Conservation (phyloP, 30 jellyfish, hydroid and myxozoan species). For the Phacellophora camtschatica region DNA sequence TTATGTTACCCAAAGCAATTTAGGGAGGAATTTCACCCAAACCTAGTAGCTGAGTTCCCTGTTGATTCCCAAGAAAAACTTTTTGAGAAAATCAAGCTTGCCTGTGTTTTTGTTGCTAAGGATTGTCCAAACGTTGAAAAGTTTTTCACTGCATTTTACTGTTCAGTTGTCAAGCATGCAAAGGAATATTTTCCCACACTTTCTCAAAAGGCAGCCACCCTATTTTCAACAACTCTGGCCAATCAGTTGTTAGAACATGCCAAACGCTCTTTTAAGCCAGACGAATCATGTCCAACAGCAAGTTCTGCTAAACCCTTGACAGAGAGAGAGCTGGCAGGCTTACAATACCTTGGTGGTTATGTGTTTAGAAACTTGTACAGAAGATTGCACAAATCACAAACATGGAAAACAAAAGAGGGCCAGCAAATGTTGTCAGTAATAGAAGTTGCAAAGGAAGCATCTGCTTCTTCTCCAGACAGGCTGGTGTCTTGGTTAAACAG, state of each 20-base stretch:
- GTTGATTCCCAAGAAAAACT: neutral
- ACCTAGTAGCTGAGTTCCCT: neutral
- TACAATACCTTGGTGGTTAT: constrained; percentile 31
- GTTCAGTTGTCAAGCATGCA: neutral
- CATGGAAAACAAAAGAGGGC: constrained; percentile 28
- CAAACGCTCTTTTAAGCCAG: neutral
- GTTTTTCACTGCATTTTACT: neutral
- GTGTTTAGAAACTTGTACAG: constrained; percentile 10
- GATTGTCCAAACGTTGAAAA: constrained; percentile 5
- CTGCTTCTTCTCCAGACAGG: constrained; percentile 1
- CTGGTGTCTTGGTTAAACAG: constrained; percentile 22
- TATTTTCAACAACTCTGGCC: neutral
- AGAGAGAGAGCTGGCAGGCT: constrained; percentile 12
- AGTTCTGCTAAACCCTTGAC: neutral
- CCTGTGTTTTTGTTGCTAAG: constrained; percentile 8
- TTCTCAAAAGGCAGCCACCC: neutral
- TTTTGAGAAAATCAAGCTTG: neutral
- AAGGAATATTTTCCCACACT: neutral
- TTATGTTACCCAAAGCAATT: constrained; percentile 4
- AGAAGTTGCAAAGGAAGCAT: constrained; percentile 16
- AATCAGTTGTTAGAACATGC: neutral
- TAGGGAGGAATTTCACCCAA: neutral
- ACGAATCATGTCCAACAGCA: neutral
- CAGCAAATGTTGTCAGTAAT: constrained; percentile 10
- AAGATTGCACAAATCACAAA: constrained; percentile 1